Base-by-base conservation (phyloP, 2,113 vertebrate genomes). In the Tinamus guttatus region DNA sequence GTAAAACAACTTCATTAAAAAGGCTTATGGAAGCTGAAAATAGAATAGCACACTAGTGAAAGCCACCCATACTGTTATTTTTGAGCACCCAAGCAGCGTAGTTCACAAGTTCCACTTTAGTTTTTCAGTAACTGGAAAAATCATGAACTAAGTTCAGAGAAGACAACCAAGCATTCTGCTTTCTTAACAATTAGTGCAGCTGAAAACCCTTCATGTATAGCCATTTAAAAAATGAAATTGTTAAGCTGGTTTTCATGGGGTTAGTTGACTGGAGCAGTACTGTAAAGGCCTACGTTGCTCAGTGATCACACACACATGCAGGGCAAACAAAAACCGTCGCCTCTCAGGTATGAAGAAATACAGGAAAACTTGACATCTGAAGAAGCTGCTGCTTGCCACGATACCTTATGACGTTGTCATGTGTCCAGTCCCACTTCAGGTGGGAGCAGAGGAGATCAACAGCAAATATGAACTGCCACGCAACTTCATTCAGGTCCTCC, bases 401-500 rank as follows among this genome's bases (percentile, higher is more conserved):
- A 10, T 96, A 99, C 99, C 99, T 98, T 94, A 99, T 98, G 52
- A 99, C 87, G 85, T 98, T 97, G 45, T 99, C 98, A 69, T 99
- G 98, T 19, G 98, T 99, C 99, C 99, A 99, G 32, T 98, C 91
- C 99, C 99, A 99, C 64, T 98, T 98, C 89, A 98, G 98, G 56
- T 98, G 98, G 77, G 97, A 97, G 93, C 99, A 99, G n/a, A 99
- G 97, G 7, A 99, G 98, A 24, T 99, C 98, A 64, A 99, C 85
- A 10, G 99, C 98, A 81, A 98, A 98, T 64, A 99, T 81, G 30
- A 98, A 98, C 64, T 99, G 98, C 99, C 99, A 99, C 2, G 98
- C 97, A 71, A 91, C 81, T 20, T 98, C 93, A 73, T 97, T 98
- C 60, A 99, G 96, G 89, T 99, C 99, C 60, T 98, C 97, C 18